phyloP scores from a whole-genome alignment of 2,113 vertebrate species.

The Chascanopsetta lugubris region DNA sequence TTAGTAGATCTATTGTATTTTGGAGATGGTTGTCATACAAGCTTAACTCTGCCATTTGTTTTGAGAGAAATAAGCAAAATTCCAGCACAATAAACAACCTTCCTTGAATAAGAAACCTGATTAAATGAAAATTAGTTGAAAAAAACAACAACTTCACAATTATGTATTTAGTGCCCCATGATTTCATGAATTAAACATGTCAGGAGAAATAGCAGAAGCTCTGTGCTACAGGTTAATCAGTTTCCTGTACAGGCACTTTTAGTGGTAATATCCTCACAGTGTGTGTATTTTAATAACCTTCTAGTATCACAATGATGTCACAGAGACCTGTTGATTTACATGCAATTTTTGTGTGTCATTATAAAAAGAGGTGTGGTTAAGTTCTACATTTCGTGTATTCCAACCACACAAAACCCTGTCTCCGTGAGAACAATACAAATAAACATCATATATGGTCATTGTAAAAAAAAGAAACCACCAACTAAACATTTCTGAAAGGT shows the following conservation, averaged over 20 bases:
- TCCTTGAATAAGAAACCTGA: not conserved
- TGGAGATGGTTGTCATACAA: conserved; percentile 5
- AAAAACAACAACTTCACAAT: too few relatives aligned
- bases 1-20: not conserved
- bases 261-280: not conserved
- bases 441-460: not conserved
- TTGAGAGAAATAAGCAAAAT: not conserved
- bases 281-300: too few relatives aligned
- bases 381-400: too few relatives aligned
- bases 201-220: not conserved
- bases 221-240: not conserved
- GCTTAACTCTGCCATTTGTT: not conserved
- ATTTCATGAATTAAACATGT: not conserved
- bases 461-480: not conserved
- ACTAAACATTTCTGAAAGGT: not conserved
- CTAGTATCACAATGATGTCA: not conserved
- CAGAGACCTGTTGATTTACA: not conserved
- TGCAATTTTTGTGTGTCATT: not conserved
- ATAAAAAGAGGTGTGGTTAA: conserved; percentile 5
- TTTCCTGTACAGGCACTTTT: not conserved
- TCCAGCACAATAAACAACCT: not conserved
- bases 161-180: not conserved
- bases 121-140: not conserved
- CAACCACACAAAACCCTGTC: not conserved
- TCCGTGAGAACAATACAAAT: not conserved